Evolutionary conservation across 2,113 vertebrate species (phyloP), one percentile per base, ranked within the genome.

Genomic region (Heptranchias perlo): DNA sequence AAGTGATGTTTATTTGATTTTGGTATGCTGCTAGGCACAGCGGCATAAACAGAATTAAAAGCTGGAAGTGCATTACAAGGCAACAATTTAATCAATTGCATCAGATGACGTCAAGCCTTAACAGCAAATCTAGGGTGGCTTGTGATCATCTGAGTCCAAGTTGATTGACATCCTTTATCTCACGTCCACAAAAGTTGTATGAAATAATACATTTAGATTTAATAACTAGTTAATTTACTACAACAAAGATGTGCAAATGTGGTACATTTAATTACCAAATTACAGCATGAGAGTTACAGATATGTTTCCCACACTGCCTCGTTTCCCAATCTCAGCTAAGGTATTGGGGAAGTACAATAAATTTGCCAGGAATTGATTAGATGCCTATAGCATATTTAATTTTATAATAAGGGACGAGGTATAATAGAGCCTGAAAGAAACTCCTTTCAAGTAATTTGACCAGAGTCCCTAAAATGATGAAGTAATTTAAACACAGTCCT

Each of bases 91-190:
- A 94, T 67, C 94, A 69, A 44, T 5, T 16, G 65, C 64, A 69
- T 67, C 65, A 69, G 39, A 95, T 95, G 94, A 95, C 21, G 28
- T 95, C 94, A 95, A 95, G 11, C 94, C 62, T 25, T 52, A 69
- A 95, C 39, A 67, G 44, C 64, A 95, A 95, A 69, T 47, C 44
- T 61, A 69, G 44, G 39, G 65, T 16, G 65, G 65, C 11, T 31
- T 65, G 39, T 25, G 18, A 67, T 65, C 62, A 67, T 95, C 39
- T 13, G 47, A 49, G 35, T 21, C 4, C 18, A 65, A 95, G 93
- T 35, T 47, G 62, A 47, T 47, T 65, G 62, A 69, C 64, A 49
- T n/a, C 58, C 18, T 16, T 28, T 62, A 62, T 39, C 58, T 62
- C 54, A 93, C n/a, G 35, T 93, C 89, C 89, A 92, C 54, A 61